These are phyloP conservation scores for Pseudomyrmex cubaensis DNA, from an alignment of 1,140 invertebrate species.

Conservation along the genomic window DNA sequence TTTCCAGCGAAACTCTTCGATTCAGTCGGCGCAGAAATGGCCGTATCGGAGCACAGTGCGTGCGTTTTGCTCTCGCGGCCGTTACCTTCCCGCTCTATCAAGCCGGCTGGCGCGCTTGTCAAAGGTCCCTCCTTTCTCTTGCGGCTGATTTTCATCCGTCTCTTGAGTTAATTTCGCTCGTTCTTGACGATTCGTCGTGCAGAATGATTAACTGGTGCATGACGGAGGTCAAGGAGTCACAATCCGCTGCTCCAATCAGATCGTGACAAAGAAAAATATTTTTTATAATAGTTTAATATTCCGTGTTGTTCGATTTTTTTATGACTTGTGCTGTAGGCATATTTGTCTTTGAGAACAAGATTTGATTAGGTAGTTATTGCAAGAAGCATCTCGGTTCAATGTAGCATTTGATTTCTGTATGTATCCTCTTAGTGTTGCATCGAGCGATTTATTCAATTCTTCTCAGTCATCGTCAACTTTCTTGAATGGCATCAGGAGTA, in stretches of 20 bases:
- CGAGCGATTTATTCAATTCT: background rate
- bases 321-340: too few species aligned
- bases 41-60: constrained; percentile 78
- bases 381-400: background rate
- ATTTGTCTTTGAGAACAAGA: too few species aligned
- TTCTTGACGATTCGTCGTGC: constrained; percentile 40
- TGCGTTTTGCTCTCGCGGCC: constrained; percentile 72
- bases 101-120: constrained; percentile 32
- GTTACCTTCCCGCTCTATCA: constrained; percentile 52
- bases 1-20: constrained; percentile 82
- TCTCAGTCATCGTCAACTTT: constrained; percentile 28
- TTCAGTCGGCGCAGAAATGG: constrained; percentile 81
- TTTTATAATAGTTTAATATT: too few species aligned
- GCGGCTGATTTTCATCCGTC: constrained; percentile 33
- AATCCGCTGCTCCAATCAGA: constrained; percentile 11
- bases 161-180: constrained; percentile 29
- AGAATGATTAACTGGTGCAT: constrained; percentile 48
- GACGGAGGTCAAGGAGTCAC: constrained; percentile 31
- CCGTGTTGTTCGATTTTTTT: too few species aligned
- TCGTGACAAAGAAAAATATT: constrained; percentile 24
- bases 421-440: background rate
- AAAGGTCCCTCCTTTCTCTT: constrained; percentile 19
- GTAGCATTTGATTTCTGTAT: too few species aligned
- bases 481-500: constrained; percentile 68
- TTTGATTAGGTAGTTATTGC: background rate